Evolutionary conservation across 1,140 invertebrate genomes (phyloP), one percentile per base, ranked within the genome.

Genomic region (Xylocopa sonorina): DNA sequence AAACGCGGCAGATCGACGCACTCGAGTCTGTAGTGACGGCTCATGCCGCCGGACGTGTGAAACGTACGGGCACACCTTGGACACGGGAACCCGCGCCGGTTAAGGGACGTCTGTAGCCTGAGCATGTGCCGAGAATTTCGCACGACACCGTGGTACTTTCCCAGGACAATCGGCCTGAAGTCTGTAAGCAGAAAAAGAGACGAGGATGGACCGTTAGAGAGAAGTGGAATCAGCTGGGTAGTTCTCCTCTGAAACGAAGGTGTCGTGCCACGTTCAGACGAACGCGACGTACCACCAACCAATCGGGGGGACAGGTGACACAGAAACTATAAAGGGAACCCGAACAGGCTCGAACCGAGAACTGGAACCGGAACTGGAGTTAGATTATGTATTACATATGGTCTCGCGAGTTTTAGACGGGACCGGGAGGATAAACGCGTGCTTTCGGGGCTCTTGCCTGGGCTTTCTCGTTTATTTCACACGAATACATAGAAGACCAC

Each of bases 101-200:
- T 87, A 38, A 58, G 24, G 34, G 77, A 38, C n/a, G 72, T 41
- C 62, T 87, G 84, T 50, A 66, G 84, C 55, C 58, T 83, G 14
- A 69, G 38, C 66, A 67, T 77, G 58, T 81, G 78, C 41, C 78
- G 69, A 34, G 78, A 64, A 55, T 69, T 78, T 34, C 83, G 69
- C 24, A 79, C 41, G 21, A 72, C 50, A 46, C 64, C 53, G 63
- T 85, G 77, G 50, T 72, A 82, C 71, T 88, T 90, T 53, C 82
- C 84, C 46, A 89, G 43, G 16, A 87, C 51, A 48, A 88, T 72
- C 51, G 82, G 88, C 29, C 80, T 78, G 50, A 87, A 90, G 9
- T 88, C 90, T 91, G 89, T 29, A 90, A 91, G 38, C 89, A 90
- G 46, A 88, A 85, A 79, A 84, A 88, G 9, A 87, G 58, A 72